Base-by-base conservation (phyloP, 2,888 invertebrate genomes). In the Rotaria magnacalcarata region DNA sequence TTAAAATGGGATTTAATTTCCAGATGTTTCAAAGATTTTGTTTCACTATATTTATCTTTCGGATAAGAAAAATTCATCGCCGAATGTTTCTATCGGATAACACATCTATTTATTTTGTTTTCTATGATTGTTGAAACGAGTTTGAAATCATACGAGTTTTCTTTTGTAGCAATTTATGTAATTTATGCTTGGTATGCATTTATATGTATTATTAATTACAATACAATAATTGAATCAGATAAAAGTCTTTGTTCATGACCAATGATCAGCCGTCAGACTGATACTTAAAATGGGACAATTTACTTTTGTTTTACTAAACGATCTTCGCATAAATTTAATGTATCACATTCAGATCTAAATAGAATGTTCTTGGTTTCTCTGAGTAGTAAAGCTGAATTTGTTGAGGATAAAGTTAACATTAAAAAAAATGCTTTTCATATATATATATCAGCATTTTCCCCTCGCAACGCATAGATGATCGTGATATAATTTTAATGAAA, bases 11-110 rank as follows among this genome's bases (percentile, higher is more conserved):
- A 67, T 67, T 67, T 67, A 11, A 5, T 67, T 67, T 67, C 34
- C 67, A 67, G 67, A 67, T 67, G 67, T 67, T 41, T 67, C 67
- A 67, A 67, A 19, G 67, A 67, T 67, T 67, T 34, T 41, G 34
- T 67, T 67, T 67, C 67, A 67, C 67, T 67, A 41, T 27, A 67
- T 67, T 34, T 41, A 67, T 67, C 34, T 67, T 34, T 34, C 6
- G 34, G 34, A 67, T 67, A 67, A 41, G 2, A 14, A 19, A 67
- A 67, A 67, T 19, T 34, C 34, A 34, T 67, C 2, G n/a, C 34
- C 19, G 7, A 19, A 41, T 41, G 16, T 24, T 56, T 8, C 21
- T 21, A 56, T 24, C 7, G 56, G 24, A 2, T 41, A 5, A 19
- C 14, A 2, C 34, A 34, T 34, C 34, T 34, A 34, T 34, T 34